Evolutionary conservation across 2,797 vertebrate genomes (phyloP).

Genomic region (Zalophus californianus): DNA sequence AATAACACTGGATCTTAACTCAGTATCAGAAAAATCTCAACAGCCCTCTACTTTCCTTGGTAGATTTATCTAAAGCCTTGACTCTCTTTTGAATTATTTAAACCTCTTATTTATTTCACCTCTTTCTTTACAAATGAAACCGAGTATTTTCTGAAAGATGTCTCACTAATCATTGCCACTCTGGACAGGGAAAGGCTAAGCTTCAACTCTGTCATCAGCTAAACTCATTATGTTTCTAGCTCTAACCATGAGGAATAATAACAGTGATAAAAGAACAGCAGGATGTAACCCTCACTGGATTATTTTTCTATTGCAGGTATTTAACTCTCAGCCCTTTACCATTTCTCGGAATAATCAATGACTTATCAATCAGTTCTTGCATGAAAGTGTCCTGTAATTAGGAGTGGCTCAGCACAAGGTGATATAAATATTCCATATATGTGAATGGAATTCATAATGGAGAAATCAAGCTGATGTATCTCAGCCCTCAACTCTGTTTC

Average conservation of each 20-base stretch:
- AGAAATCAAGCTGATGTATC: conserved; percentile 74
- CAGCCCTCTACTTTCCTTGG: not conserved
- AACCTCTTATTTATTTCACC: not conserved
- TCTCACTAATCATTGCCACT: not conserved
- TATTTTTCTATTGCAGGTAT: conserved; percentile 8
- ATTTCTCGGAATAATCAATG: conserved; percentile 62
- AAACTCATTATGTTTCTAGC: conserved; percentile 5
- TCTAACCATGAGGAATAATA: not conserved
- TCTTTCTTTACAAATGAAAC: not conserved
- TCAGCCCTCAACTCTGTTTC: conserved; percentile 66
- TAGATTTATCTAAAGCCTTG: not conserved
- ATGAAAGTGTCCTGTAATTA: conserved; percentile 76
- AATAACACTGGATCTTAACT: not conserved
- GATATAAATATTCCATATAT: conserved; percentile 67
- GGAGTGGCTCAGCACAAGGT: conserved; percentile 65
- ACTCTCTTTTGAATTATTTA: not conserved
- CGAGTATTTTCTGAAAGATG: not conserved
- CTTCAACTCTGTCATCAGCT: not conserved
- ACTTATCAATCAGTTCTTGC: conserved; percentile 71
- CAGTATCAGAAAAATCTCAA: not conserved
- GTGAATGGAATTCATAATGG: conserved; percentile 75
- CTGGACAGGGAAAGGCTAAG: not conserved
- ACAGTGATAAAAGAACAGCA: not conserved
- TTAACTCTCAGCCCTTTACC: conserved; percentile 61
- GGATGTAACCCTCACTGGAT: not conserved